Conservation (phyloP, 2,797 vertebrate genomes). For the Pteronotus mesoamericanus region DNA sequence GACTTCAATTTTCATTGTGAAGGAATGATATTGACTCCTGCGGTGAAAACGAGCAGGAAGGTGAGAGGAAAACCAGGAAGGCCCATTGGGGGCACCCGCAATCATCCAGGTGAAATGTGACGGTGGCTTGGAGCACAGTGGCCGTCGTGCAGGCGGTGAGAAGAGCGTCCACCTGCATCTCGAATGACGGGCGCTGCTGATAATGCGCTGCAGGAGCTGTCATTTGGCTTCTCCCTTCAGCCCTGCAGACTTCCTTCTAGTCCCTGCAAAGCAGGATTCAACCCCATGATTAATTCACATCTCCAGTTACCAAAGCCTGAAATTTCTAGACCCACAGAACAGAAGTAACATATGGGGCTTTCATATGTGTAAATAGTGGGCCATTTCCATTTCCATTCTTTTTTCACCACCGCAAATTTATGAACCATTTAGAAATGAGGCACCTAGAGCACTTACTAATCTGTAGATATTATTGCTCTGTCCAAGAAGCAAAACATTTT, state of each 20-base stretch:
- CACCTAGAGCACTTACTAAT: neutral
- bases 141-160: accelerated
- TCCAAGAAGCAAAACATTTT: neutral
- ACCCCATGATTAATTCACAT: neutral
- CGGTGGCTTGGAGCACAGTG: neutral
- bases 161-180: accelerated
- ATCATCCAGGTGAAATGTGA: neutral
- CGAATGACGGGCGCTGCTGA: neutral
- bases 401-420: neutral
- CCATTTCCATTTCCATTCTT: neutral
- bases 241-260: neutral
- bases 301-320: neutral
- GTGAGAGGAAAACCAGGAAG: too few species aligned
- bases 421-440: neutral
- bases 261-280: neutral
- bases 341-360: neutral
- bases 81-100: too few species aligned
- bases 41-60: neutral
- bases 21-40: neutral
- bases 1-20: neutral
- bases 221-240: neutral
- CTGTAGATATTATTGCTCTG: neutral
- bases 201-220: too few species aligned
- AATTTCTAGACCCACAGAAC: neutral
- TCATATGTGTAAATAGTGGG: neutral